A percentile compares a stretch with the other conserved stretches of the same genome.
Conservation (phyloP, 1,140 invertebrate species). For the Drosophila nigromelanica region DNA sequence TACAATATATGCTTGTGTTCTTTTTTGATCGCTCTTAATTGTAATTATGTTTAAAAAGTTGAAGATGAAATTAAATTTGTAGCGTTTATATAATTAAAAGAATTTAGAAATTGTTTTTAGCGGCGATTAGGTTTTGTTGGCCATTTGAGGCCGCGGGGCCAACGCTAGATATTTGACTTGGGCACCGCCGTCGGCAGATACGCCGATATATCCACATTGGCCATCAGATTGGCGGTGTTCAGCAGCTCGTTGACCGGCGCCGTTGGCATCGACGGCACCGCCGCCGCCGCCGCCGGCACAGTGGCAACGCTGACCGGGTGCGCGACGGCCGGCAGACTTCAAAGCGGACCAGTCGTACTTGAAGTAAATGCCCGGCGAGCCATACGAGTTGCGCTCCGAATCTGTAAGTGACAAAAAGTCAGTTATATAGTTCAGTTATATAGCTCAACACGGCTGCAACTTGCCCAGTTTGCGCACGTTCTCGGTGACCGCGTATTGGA, state of each 20-base stretch:
- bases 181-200: conserved; percentile 57
- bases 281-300: neutral
- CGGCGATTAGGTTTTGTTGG: conserved; percentile 43
- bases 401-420: conserved; percentile 58
- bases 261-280: neutral
- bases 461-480: conserved; percentile 90
- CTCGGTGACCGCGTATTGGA: conserved; percentile 97
- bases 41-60: conserved; percentile 22
- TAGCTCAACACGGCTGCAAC: neutral
- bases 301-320: neutral
- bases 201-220: conserved; percentile 69
- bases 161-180: conserved; percentile 43
- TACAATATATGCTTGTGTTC: conserved; percentile 18
- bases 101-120: conserved; percentile 5
- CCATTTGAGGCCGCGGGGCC: neutral
- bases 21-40: conserved; percentile 52
- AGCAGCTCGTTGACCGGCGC: conserved; percentile 60
- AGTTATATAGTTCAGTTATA: too few relatives aligned
- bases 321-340: conserved; percentile 84
- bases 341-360: conserved; percentile 97
- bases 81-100: conserved; percentile 6
- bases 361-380: conserved; percentile 96
- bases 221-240: conserved; percentile 70
- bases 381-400: conserved; percentile 92
- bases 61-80: neutral